Evolutionary conservation across 2,797 vertebrate species (phyloP), one percentile per base, ranked within the genome.

Genomic region (Myotis daubentonii): DNA sequence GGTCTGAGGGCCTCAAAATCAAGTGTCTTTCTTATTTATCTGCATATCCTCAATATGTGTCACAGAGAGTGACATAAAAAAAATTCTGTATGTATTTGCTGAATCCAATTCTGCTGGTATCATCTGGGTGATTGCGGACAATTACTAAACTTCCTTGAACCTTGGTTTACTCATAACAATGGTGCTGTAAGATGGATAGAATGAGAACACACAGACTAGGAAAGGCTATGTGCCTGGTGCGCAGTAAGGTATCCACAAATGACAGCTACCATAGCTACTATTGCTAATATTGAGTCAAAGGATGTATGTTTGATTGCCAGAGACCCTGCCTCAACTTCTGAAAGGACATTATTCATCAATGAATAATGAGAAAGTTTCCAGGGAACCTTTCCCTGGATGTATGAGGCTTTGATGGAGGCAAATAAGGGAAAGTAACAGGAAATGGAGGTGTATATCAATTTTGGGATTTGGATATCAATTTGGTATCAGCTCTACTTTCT

Each of bases 311-410:
- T 51, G 10, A 44, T 49, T 33, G 60, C 6, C n/a, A 28, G 51
- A 53, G 17, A 72, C 3, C 2, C 19, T 44, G 12, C 7, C 23
- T 8, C 47, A 17, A 16, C 51, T 30, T 94, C 91, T 78, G 93
- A 98, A 97, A 83, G 74, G 83, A 55, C 57, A 44, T 97, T 93
- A 95, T 93, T 97, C 92, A 95, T 57, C 28, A 44, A 19, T 93
- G 93, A 97, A 97, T 87, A 97, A 95, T 84, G 96, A 96, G 78
- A 91, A 72, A 38, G 15, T 41, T 51, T 96, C 97, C 87, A 0
- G 0, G 89, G 96, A 95, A 94, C 49, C 62, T 83, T 94, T 97
- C 38, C 57, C 28, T 62, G 60, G 30, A 62, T 33, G 41, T 17
- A 36, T 19, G n/a, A 76, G 12, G 44, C 74, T 83, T 84, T 74